phyloP scores from a whole-genome alignment of 2,113 vertebrate species.

The Sylvietta virens region DNA sequence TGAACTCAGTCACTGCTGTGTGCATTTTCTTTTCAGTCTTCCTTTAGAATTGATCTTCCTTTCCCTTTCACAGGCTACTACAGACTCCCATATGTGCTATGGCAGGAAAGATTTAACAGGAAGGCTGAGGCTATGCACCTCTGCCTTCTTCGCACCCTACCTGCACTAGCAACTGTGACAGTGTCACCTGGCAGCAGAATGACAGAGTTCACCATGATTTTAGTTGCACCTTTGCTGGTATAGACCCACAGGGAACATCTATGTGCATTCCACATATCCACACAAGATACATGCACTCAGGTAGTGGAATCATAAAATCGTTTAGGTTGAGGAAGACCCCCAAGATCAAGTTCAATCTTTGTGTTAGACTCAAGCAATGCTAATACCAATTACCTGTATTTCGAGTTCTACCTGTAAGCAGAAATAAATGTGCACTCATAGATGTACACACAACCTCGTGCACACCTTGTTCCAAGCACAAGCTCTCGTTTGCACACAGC shows the following conservation, averaged over 20 bases:
- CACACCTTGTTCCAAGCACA: background rate
- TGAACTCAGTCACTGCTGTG: constrained; percentile 30
- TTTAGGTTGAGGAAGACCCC: background rate
- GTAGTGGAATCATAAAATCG: background rate
- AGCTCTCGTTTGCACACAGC: too few species aligned
- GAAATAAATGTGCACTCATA: background rate
- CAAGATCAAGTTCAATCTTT: background rate
- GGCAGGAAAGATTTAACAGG: background rate
- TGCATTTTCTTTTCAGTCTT: constrained; percentile 26
- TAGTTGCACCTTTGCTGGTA: background rate
- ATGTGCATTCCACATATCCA: background rate
- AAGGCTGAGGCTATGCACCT: background rate
- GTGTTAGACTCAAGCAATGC: background rate
- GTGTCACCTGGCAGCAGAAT: background rate
- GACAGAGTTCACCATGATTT: background rate
- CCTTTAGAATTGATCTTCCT: background rate
- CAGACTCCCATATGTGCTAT: background rate
- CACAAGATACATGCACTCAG: background rate
- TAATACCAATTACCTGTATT: background rate
- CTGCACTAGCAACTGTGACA: background rate
- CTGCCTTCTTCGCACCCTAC: background rate
- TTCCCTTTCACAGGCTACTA: background rate
- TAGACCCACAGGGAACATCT: background rate
- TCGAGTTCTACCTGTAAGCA: background rate
- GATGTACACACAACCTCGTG: background rate